Evolutionary conservation across 2,113 vertebrate species (phyloP).

Genomic region (Sylvia atricapilla): DNA sequence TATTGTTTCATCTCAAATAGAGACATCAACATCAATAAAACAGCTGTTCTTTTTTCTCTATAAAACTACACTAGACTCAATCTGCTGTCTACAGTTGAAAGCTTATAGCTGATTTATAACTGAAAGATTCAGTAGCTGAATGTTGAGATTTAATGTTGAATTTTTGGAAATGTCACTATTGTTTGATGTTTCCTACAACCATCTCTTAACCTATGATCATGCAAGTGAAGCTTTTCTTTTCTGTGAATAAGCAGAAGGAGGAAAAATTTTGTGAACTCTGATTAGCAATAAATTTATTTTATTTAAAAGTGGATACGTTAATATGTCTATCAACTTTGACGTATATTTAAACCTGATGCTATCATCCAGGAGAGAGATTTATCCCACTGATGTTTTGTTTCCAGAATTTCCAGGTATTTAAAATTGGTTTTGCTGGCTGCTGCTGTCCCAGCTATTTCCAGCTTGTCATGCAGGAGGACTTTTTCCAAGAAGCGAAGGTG

Average conservation of each 20-base stretch:
- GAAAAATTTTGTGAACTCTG: not conserved
- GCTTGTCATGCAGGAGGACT: not conserved
- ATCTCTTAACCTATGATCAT: not conserved
- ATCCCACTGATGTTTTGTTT: not conserved
- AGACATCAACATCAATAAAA: not conserved
- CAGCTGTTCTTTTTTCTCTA: not conserved
- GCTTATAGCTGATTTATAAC: not conserved
- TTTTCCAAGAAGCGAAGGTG: slow-evolving; percentile 1
- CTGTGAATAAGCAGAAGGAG: not conserved
- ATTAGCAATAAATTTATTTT: not conserved
- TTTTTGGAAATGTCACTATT: not conserved
- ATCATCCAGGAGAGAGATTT: not conserved
- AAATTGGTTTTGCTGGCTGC: not conserved
- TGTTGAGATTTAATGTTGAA: not conserved
- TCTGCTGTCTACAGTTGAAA: not conserved
- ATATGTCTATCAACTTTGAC: not conserved
- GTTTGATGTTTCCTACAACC: not conserved
- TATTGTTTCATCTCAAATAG: not conserved
- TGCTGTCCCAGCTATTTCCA: not conserved
- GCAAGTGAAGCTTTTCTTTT: not conserved
- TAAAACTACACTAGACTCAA: not conserved
- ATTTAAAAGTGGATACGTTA: not conserved
- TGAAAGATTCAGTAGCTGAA: not conserved
- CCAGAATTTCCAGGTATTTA: not conserved
- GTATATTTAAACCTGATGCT: not conserved